Evolutionary conservation across 2,888 invertebrate genomes (phyloP), one percentile per base, ranked within the genome.

Genomic region (Drosophila borealis): DNA sequence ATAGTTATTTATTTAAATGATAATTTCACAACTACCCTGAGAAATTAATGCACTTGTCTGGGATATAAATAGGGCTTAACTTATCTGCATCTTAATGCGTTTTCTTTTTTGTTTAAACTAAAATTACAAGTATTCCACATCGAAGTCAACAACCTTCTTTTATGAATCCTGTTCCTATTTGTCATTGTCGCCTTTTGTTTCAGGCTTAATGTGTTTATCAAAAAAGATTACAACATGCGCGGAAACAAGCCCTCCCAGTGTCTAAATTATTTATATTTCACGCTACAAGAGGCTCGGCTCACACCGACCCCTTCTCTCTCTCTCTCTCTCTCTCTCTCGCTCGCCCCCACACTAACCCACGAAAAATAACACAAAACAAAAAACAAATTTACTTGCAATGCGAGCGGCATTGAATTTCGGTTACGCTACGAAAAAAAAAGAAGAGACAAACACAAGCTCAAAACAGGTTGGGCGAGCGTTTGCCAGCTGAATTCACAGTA

Each of bases 241-340:
- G 4, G 17, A 17, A 41, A 41, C 41, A 50, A 25, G 44, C 42
- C 8, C 5, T 4, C 4, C 9, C 46, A 64, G n/a, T 17, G 34
- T n/a, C n/a, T 37, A 56, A 62, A 25, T 56, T 51, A 44, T 53
- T 73, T 69, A 63, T 54, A 64, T 39, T 63, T 29, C 25, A 57
- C 56, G 42, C 44, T 21, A 33, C 8, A 17, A 64, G 64, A 69
- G 64, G 64, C 74, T 69, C 64, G 63, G n/a, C 72, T 54, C 3
- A 21, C 45, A 54, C 6, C 21, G 25, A 25, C 2, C 25, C 11
- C 48, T 29, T 29, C 29, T 1, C 6, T 25, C 25, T 5, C 25
- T 6, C 25, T 5, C 25, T 1, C 21, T 8, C 8, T 29, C 29
- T 29, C 29, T 2, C 29, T 6, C 25, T 8, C 25, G n/a, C 72